Evolutionary conservation across 2,113 vertebrate genomes (phyloP).

Genomic region (Xenus cinereus): DNA sequence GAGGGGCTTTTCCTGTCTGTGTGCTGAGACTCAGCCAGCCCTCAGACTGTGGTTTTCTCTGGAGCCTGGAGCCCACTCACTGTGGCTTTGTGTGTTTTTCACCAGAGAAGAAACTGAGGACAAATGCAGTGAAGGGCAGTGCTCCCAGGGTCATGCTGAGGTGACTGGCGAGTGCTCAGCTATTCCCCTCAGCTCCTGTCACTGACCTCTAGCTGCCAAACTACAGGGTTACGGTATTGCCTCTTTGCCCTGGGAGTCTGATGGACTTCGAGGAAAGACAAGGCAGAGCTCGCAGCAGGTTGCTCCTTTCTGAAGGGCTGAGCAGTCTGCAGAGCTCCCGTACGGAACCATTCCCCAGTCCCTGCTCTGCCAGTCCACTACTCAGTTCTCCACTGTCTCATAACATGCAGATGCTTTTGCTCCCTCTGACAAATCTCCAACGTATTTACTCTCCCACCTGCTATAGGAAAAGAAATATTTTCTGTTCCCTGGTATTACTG

Average conservation of each 20-base stretch:
- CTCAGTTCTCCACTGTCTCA: background rate
- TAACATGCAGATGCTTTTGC: background rate
- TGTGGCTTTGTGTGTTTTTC: conserved; percentile 57
- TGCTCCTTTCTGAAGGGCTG: background rate
- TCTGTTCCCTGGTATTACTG: background rate
- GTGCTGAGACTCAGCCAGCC: conserved; percentile 62
- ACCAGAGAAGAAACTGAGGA: conserved; percentile 41
- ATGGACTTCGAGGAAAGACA: conserved; percentile 8
- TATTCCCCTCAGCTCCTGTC: background rate
- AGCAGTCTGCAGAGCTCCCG: background rate
- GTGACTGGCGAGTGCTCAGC: background rate
- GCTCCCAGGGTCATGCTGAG: conserved; percentile 20
- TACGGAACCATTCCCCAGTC: background rate
- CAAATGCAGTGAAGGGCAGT: background rate
- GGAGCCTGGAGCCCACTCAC: conserved; percentile 51
- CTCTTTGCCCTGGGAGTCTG: background rate
- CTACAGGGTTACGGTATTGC: background rate
- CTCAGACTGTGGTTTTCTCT: conserved; percentile 69
- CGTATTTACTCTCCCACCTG: background rate
- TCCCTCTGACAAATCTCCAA: background rate
- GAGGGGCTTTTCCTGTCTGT: conserved; percentile 74
- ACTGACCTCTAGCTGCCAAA: background rate
- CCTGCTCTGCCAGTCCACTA: background rate
- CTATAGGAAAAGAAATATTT: background rate
- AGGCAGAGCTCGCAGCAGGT: background rate